Evolutionary conservation across 1,140 invertebrate species (phyloP).

Genomic region (Battus philenor): DNA sequence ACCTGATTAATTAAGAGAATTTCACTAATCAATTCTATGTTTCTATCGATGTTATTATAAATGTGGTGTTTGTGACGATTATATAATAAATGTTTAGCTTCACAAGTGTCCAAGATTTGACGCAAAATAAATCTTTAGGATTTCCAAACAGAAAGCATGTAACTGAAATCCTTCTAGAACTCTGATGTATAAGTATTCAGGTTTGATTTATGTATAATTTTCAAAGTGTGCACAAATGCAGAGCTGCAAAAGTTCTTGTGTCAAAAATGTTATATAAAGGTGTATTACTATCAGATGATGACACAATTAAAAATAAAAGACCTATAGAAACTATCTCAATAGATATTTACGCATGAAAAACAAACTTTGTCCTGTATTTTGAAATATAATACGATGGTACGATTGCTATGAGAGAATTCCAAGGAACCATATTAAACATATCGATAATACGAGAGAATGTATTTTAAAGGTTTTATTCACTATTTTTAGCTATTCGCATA

Average conservation of each 20-base stretch:
- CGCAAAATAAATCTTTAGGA: constrained; percentile 39
- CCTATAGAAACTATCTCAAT: too few species aligned
- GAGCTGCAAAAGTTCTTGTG: neutral
- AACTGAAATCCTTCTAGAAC: too few species aligned
- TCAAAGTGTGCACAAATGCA: neutral
- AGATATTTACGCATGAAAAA: too few species aligned
- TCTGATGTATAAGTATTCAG: too few species aligned
- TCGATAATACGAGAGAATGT: constrained; percentile 31
- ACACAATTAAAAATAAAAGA: too few species aligned
- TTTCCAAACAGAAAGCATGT: too few species aligned
- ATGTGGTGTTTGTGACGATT: constrained; percentile 3
- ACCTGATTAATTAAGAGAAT: constrained; percentile 55
- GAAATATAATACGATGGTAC: too few species aligned
- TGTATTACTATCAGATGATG: neutral
- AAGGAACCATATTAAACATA: constrained; percentile 55
- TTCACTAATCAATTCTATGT: constrained; percentile 14
- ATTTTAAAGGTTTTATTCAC: neutral
- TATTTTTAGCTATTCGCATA: constrained; percentile 37
- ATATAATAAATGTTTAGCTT: constrained; percentile 7
- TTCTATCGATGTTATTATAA: constrained; percentile 13
- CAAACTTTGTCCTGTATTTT: too few species aligned
- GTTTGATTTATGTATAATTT: neutral
- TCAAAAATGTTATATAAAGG: neutral
- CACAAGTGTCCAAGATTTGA: constrained; percentile 26
- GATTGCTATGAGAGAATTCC: too few species aligned